These are phyloP conservation scores for Malacoctenus gilli DNA, from an alignment of 2,797 vertebrate genomes.

Conservation along the genomic window DNA sequence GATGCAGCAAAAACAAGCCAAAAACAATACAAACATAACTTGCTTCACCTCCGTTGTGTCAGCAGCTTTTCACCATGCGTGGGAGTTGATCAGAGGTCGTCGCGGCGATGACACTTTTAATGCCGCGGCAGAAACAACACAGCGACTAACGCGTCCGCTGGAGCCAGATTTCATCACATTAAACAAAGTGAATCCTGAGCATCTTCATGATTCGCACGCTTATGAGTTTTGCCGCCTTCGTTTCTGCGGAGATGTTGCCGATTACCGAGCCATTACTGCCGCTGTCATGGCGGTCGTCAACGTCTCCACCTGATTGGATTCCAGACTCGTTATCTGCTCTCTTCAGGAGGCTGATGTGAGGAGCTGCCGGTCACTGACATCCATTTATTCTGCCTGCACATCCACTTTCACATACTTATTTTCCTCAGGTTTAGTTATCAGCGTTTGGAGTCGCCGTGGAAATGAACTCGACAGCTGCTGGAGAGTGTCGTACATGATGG, in stretches of 20 bases:
- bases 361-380: conserved; percentile 10
- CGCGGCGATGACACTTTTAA: background rate
- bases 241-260: background rate
- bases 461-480: too few relatives aligned
- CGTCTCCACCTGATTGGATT: conserved; percentile 41
- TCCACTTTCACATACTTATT: too few relatives aligned
- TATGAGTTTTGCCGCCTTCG: conserved; percentile 20
- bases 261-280: conserved; percentile 27
- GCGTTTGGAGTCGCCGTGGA: too few relatives aligned
- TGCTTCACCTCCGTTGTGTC: too few relatives aligned
- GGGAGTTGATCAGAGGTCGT: too few relatives aligned
- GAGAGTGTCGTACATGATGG: too few relatives aligned
- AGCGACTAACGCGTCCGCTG: conserved; percentile 11
- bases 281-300: conserved; percentile 10
- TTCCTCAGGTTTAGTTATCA: too few relatives aligned
- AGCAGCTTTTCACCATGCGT: too few relatives aligned
- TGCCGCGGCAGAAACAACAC: background rate
- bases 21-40: too few relatives aligned
- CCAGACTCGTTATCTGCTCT: conserved; percentile 5
- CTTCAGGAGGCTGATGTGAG: conserved; percentile 21
- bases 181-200: conserved; percentile 18
- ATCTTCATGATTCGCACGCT: conserved; percentile 20
- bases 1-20: too few relatives aligned
- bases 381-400: too few relatives aligned
- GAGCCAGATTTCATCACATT: conserved; percentile 20